Evolutionary conservation across 1,140 invertebrate genomes (phyloP).

Genomic region (Lasaia peninsularis): DNA sequence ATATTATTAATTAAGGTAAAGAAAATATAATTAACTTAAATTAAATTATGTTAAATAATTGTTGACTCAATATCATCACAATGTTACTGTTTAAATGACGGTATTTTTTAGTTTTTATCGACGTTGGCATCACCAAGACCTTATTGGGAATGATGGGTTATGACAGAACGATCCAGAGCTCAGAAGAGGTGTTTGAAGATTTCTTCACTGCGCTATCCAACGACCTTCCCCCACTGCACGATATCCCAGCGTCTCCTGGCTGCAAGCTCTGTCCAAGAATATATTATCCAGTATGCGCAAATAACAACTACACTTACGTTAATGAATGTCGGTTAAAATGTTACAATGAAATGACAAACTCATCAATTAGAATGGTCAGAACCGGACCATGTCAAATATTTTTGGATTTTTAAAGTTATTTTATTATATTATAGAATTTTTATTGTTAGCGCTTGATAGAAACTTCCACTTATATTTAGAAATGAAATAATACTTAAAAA

Average conservation of each 20-base stretch:
- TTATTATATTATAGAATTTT: too few relatives aligned
- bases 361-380: conserved; percentile 21
- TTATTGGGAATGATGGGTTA: neutral
- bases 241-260: neutral
- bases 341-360: conserved; percentile 16
- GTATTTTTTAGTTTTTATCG: neutral
- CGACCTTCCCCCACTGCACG: conserved; percentile 14
- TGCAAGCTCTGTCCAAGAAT: conserved; percentile 34
- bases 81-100: too few relatives aligned
- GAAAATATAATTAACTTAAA: too few relatives aligned
- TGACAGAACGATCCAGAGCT: neutral
- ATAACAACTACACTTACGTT: conserved; percentile 35
- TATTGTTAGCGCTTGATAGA: too few relatives aligned
- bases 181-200: conserved; percentile 14
- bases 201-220: conserved; percentile 22
- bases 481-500: too few relatives aligned
- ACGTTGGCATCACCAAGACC: neutral
- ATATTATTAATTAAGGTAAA: too few relatives aligned
- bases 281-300: conserved; percentile 37
- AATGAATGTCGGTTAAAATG: conserved; percentile 43
- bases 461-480: too few relatives aligned
- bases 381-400: conserved; percentile 28
- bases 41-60: too few relatives aligned
- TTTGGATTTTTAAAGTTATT: conserved; percentile 17
- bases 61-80: too few relatives aligned